These are phyloP conservation scores for Megalops atlanticus DNA, from an alignment of 2,113 vertebrate species.

Conservation along the genomic window DNA sequence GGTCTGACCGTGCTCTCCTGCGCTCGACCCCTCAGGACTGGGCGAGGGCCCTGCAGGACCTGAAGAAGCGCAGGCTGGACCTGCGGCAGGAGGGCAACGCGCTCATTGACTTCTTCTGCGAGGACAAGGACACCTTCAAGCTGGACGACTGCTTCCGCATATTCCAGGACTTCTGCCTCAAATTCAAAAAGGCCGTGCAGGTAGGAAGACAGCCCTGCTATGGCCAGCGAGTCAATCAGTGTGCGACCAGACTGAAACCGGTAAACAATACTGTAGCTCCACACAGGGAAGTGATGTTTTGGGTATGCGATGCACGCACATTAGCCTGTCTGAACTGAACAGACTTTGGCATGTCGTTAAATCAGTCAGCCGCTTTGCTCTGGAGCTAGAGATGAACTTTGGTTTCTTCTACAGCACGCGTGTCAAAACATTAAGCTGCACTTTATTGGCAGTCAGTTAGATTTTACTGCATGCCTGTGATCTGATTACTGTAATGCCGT, in stretches of 20 bases:
- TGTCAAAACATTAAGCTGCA: background rate
- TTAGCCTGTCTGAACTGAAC: background rate
- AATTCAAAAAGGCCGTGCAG: slow-evolving; percentile 80
- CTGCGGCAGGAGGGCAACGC: slow-evolving; percentile 67
- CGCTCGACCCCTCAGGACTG: slow-evolving; percentile 63
- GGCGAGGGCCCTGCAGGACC: slow-evolving; percentile 66
- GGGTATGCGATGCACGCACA: background rate
- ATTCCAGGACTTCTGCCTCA: slow-evolving; percentile 80
- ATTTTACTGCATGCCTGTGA: background rate
- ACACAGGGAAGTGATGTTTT: background rate
- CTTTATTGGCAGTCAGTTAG: background rate
- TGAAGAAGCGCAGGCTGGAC: slow-evolving; percentile 64
- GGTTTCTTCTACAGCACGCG: background rate
- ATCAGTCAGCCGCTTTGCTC: background rate
- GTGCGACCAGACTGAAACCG: background rate
- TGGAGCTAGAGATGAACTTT: background rate
- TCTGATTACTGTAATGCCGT: background rate
- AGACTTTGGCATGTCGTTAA: background rate
- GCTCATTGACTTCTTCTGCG: slow-evolving; percentile 84
- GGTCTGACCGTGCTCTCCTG: background rate
- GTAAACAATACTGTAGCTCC: no score
- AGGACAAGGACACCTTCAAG: slow-evolving; percentile 82
- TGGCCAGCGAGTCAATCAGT: background rate
- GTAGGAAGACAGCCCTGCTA: slow-evolving; percentile 47
- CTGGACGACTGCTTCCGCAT: slow-evolving; percentile 82